Base-by-base conservation (phyloP, 1,140 invertebrate genomes). In the Drosophila kepulauana region DNA sequence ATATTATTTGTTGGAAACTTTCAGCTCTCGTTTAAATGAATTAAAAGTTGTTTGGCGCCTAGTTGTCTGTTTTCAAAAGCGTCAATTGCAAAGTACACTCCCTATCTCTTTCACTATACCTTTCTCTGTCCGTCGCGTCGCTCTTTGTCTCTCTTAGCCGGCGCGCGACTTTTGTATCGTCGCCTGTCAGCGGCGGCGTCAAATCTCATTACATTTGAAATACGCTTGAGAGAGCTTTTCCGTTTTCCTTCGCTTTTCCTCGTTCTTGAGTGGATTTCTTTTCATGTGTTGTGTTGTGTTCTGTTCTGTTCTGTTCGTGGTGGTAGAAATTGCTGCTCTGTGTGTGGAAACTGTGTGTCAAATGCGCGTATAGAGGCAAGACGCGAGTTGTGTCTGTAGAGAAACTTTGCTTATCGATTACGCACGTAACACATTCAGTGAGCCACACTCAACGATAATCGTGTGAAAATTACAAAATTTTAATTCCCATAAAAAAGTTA, bases 391-490 rank as follows among this genome's bases (percentile, higher is more conserved):
- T 75, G 57, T 75, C 59, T 64, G 59, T 70, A 82, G 71, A 77
- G 85, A 89, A 89, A 88, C 78, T 72, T 82, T 81, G 81, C 85
- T 88, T 88, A 88, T 88, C 85, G 85, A 88, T 88, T 88, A 89
- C 85, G 85, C 81, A 88, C 85, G 85, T 88, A 88, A 88, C 85
- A 85, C 30, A 68, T 41, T 41, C 56, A 30, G n/a, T 15, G 15
- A 61, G 56, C n/a, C 13, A 11, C 30, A 46, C 25, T 25, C 20
- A 64, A 25, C 48, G 43, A 62, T 20, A n/a, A 41, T 11, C 35
- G 35, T 20, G 33, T 25, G 41, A 57, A 57, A 57, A 57, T 20
- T 38, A 6, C 7, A 13, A 63, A 54, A 28, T 35, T 5, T 4
- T 13, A 43, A 43, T 43, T 13, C 2, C 3, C n/a, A 13, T 13